Evolutionary conservation across 2,113 vertebrate species (phyloP), one percentile per base, ranked within the genome.

Genomic region (Rhegmatorhina hoffmannsi): DNA sequence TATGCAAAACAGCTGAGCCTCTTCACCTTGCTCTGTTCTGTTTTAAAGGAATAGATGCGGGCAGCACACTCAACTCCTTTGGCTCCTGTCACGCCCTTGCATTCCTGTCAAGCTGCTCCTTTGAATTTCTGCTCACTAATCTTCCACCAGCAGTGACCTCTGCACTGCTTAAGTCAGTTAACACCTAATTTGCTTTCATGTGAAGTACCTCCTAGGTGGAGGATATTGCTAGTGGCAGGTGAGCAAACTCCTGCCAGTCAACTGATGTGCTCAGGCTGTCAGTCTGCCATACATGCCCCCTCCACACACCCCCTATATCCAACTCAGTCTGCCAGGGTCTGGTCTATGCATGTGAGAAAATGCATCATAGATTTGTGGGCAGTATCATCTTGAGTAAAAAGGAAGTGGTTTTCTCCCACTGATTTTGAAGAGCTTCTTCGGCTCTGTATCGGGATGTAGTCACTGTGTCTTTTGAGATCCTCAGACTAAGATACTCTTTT

Each of bases 131-230:
- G 44, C 83, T 93, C 76, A 34, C 85, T 33, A 40, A 68, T 72
- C 87, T 93, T 96, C 90, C 93, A 96, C 94, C 92, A 96, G 90
- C 90, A 80, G 40, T 90, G 93, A 96, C 93, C 95, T 87, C 92
- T 94, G 92, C 88, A 75, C 92, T 67, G 85, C 72, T 75, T 72
- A 79, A 92, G 92, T 95, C 95, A 94, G 88, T 87, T 81, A 80
- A 86, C 88, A 96, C 92, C 90, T 96, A 68, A 89, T 96, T 96
- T 94, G 75, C 94, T 96, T 97, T 96, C 95, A 93, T 78, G 28
- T 72, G 85, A 84, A 94, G 88, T 75, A 79, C 83, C 88, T 95
- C 76, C 90, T 78, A 85, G 80, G 79, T 15, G 1, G 60, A 92
- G 72, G 83, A 76, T 77, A 84, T 68, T 87, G 92, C 58, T 67